Base-by-base conservation (phyloP, 2,888 invertebrate genomes). In the Chesias legatella region DNA sequence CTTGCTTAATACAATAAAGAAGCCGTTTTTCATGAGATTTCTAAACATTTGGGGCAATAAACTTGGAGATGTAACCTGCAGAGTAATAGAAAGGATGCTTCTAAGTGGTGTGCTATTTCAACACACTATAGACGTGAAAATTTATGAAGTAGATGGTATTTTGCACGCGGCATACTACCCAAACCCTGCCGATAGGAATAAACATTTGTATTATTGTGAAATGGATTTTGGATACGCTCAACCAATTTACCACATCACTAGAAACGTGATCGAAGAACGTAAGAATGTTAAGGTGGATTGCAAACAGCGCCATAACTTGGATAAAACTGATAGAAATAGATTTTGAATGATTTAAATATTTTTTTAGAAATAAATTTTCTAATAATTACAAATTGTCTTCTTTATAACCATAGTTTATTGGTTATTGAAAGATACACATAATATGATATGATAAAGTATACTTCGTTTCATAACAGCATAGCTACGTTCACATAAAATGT, bases 1-100 rank as follows among this genome's bases (percentile, higher is more conserved):
- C 43, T 56, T 92, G 28, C 68, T 92, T 27, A 84, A 90, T 48
- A 82, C 89, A 0, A 51, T 91, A 1, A 91, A 90, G 54, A 92
- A 92, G 56, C 79, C 80, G 6, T 72, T 56, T 29, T 75, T 58
- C 51, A 41, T 85, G 24, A 60, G 81, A 21, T 83, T 82, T 52
- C 60, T 88, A 3, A 84, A 84, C 22, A 73, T 88, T 8, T 88
- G 81, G 77, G 86, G 88, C 0, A 88, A 88, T 43, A 56, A 67
- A 58, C 58, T 88, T 6, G 70, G 67, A 0, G 79, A 86, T 42
- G 57, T 71, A 10, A 82, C 90, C 0, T 86, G 85, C 37, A 59
- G 54, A 4, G 68, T 85, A 0, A 75, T 88, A 0, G 59, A 79
- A 3, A 62, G 86, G 41, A 85, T 86, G 86, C 32, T 88, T 1